Conservation (phyloP, 2,888 invertebrate genomes). For the Yponomeuta sedellus region DNA sequence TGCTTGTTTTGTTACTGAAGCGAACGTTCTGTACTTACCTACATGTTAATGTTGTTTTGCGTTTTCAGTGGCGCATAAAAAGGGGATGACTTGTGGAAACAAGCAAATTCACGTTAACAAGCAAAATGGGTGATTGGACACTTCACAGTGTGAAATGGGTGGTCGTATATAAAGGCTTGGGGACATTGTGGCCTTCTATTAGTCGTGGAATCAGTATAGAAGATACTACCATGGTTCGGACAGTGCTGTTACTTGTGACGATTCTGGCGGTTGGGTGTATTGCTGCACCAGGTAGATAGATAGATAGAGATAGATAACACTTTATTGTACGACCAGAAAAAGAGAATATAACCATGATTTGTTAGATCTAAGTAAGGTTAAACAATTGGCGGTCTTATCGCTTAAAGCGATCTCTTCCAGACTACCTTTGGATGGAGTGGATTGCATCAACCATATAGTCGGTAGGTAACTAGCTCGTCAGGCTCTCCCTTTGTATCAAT, state of each 20-base stretch:
- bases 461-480: too few relatives aligned
- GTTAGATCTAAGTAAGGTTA: too few relatives aligned
- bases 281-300: conserved; percentile 45
- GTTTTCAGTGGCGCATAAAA: not conserved
- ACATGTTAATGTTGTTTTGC: not conserved
- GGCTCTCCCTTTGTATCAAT: too few relatives aligned
- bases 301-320: too few relatives aligned
- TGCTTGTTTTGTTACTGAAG: not conserved
- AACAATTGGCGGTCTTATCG: too few relatives aligned
- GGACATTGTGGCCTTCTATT: not conserved
- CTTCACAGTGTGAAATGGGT: conserved; percentile 31
- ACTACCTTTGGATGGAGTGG: too few relatives aligned
- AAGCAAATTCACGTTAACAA: conserved; percentile 38
- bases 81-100: conserved; percentile 39
- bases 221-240: conserved; percentile 32
- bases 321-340: too few relatives aligned
- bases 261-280: conserved; percentile 30
- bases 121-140: conserved; percentile 36
- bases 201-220: conserved; percentile 26
- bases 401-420: too few relatives aligned
- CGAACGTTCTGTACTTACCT: not conserved
- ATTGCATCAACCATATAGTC: too few relatives aligned
- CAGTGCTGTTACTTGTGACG: conserved; percentile 29
- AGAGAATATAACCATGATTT: too few relatives aligned
- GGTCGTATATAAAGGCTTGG: conserved; percentile 38